Evolutionary conservation across 1,140 invertebrate species (phyloP), one percentile per base, ranked within the genome.

Genomic region (Vanessa atalanta): DNA sequence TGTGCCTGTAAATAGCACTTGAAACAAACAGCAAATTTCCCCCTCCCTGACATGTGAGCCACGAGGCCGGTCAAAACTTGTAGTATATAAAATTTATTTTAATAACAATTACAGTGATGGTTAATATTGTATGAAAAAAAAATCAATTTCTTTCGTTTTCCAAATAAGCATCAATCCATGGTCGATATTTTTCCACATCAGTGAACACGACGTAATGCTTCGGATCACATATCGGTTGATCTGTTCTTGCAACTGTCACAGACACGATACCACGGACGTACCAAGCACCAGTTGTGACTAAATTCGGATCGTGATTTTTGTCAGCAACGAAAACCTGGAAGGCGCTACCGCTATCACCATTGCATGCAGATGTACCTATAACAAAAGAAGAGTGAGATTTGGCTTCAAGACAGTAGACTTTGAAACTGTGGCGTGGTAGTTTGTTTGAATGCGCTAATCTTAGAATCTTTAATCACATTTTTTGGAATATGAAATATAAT

Each of bases 261-360:
- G 87, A 89, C 5, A 90, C 85, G 9, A 90, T 82, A 5, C 88
- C 88, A 37, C 83, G 73, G 4, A 90, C 50, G 53, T 80, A 79
- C 86, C 86, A 90, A 8, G 78, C 31, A 0, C 84, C 84, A 8
- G 53, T n/a, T 13, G 75, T 26, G 76, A 47, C 0, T 76, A 53
- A 3, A 60, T 14, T 60, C 5, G 5, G 12, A 23, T 78, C 70
- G 11, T 66, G 68, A n/a, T 75, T 23, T 14, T 65, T 57, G 20
- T 83, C 80, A 2, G 77, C 77, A 0, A 79, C 64, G 31, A 85
- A 81, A 0, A 88, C 84, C 11, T 75, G 67, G 74, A 86, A 83
- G 2, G 83, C 87, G 20, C 88, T 85, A 2, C 87, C 88, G 67
- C 88, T 90, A 76, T 90, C 88, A 9, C 88, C 87, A 31, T 90